phyloP scores from a whole-genome alignment of 2,888 invertebrate species.

The Pocota personata region DNA sequence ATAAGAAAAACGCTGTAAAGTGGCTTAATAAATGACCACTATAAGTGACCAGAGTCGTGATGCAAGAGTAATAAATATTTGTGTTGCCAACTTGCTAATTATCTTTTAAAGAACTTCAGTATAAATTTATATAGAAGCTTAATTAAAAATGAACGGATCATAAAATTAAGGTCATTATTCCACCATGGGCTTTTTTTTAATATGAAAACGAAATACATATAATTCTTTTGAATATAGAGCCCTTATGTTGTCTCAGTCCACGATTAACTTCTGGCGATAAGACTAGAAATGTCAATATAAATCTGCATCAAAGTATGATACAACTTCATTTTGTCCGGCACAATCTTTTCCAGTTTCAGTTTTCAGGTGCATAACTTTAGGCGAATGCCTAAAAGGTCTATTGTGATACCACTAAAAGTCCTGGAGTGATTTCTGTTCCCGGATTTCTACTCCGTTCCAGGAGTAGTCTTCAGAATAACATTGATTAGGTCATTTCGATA shows the following conservation, averaged over 20 bases:
- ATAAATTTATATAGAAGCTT: not conserved
- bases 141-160: not conserved
- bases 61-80: not conserved
- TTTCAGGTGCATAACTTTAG: constrained; percentile 83
- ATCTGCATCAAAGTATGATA: constrained; percentile 37
- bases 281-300: constrained; percentile 78
- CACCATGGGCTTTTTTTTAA: constrained; percentile 1
- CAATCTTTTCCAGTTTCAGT: constrained; percentile 87
- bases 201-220: not conserved
- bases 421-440: too few relatives aligned
- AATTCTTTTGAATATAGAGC: constrained; percentile 77
- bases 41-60: not conserved
- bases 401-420: too few relatives aligned
- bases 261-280: constrained; percentile 89
- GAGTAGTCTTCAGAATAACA: too few relatives aligned
- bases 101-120: not conserved
- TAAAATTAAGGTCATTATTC: not conserved
- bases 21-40: not conserved
- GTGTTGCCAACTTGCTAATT: not conserved
- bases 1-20: not conserved
- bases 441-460: too few relatives aligned
- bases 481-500: too few relatives aligned
- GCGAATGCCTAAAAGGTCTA: too few relatives aligned
- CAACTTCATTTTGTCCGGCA: constrained; percentile 85
- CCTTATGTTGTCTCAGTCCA: constrained; percentile 83